Evolutionary conservation across 2,888 invertebrate genomes (phyloP).

Genomic region (Cheilosia variabilis): DNA sequence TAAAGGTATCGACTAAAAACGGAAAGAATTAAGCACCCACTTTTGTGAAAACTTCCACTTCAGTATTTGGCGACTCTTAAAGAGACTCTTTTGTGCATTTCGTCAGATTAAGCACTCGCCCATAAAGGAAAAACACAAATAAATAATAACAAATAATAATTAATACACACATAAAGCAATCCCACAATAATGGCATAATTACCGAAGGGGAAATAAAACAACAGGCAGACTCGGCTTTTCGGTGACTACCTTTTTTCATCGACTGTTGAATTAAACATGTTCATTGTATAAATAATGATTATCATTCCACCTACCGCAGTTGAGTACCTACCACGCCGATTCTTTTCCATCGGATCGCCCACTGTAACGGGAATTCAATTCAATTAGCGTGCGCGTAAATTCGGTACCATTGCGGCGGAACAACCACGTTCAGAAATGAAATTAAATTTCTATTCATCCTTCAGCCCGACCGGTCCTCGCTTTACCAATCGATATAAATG

Average conservation of each 20-base stretch:
- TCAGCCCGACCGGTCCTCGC: neutral
- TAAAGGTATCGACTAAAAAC: no score
- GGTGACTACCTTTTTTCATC: neutral
- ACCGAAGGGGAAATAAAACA: neutral
- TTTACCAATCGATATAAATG: neutral
- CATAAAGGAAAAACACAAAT: no score
- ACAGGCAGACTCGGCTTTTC: neutral
- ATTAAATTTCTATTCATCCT: conserved; percentile 32
- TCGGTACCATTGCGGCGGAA: conserved; percentile 15
- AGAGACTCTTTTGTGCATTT: no score
- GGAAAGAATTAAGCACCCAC: no score
- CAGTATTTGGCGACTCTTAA: no score
- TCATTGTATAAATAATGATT: conserved; percentile 18
- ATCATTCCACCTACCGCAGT: neutral
- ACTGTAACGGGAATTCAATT: conserved; percentile 22
- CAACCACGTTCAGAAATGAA: conserved; percentile 22
- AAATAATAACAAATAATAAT: conserved; percentile 3
- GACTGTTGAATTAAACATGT: conserved; percentile 7
- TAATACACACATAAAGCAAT: conserved; percentile 13
- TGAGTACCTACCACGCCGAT: neutral
- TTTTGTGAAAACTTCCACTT: no score
- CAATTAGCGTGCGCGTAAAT: conserved; percentile 27
- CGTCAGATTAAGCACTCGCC: no score
- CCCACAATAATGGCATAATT: neutral
- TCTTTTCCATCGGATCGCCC: neutral